Evolutionary conservation across 2,797 vertebrate genomes (phyloP).

Genomic region (Tapirus indicus): DNA sequence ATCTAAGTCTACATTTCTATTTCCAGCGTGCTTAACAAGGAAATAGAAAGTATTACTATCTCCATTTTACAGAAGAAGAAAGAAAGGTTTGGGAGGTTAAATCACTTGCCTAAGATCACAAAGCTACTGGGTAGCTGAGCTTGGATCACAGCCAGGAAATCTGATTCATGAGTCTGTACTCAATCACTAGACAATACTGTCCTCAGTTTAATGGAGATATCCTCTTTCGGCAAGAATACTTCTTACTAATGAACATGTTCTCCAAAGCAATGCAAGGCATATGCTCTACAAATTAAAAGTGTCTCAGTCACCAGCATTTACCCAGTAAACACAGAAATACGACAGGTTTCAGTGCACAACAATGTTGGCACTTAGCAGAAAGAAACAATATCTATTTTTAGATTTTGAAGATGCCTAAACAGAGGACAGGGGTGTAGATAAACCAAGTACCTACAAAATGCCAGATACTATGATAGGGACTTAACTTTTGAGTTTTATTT

Average conservation of each 20-base stretch:
- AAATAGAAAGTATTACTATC: background rate
- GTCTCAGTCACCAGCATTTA: background rate
- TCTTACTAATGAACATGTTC: slow-evolving; percentile 2
- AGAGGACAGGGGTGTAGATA: background rate
- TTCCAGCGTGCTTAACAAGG: background rate
- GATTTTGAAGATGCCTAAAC: background rate
- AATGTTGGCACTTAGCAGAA: background rate
- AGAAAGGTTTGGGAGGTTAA: background rate
- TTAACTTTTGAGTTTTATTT: slow-evolving; percentile 21
- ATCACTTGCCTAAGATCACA: slow-evolving; percentile 10
- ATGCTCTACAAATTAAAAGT: background rate
- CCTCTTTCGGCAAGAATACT: background rate
- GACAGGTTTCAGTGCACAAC: background rate
- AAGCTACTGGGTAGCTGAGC: background rate
- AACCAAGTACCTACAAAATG: background rate
- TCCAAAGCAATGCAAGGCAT: slow-evolving; percentile 33
- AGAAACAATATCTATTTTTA: background rate
- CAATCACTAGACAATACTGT: background rate
- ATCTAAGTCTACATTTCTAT: background rate
- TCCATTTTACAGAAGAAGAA: slow-evolving; percentile 25
- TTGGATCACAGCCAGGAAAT: background rate
- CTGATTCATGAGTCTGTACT: background rate
- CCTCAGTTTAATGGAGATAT: background rate
- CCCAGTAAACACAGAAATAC: background rate
- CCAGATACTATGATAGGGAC: background rate